Conservation (phyloP, 1,140 invertebrate species). For the Brachionus calyciflorus region DNA sequence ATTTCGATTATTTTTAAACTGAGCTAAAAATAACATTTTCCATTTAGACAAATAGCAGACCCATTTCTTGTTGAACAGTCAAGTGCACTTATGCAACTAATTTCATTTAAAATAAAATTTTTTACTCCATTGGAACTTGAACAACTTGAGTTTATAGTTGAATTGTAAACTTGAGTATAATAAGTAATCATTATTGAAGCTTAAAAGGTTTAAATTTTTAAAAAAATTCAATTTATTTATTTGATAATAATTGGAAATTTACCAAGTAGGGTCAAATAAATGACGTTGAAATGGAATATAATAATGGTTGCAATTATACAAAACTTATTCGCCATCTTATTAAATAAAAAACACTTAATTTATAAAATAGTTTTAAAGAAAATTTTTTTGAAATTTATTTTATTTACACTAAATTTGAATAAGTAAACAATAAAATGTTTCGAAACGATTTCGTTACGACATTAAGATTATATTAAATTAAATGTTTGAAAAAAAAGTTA, state of each 20-base stretch:
- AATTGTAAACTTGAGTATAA: neutral
- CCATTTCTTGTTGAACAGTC: neutral
- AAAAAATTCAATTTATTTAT: neutral
- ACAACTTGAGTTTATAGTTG: neutral
- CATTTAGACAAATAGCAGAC: too few species aligned
- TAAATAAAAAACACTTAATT: neutral
- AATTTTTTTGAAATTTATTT: neutral
- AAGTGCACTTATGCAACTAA: neutral
- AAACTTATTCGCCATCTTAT: slow-evolving; percentile 35
- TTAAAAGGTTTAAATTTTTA: too few species aligned
- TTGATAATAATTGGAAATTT: neutral
- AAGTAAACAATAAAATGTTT: neutral
- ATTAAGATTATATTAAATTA: too few species aligned
- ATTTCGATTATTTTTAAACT: too few species aligned
- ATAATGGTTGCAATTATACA: slow-evolving; percentile 11
- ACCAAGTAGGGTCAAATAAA: slow-evolving; percentile 26
- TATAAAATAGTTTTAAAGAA: neutral
- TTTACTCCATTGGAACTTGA: neutral
- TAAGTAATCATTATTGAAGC: neutral
- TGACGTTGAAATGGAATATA: slow-evolving; percentile 1
- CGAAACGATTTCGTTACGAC: neutral
- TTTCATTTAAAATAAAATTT: neutral
- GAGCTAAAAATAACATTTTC: too few species aligned
- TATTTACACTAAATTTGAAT: slow-evolving; percentile 23
- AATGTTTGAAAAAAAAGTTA: too few species aligned